Base-by-base conservation (phyloP, 2,888 invertebrate species). In the Sylvicola cinctus region DNA sequence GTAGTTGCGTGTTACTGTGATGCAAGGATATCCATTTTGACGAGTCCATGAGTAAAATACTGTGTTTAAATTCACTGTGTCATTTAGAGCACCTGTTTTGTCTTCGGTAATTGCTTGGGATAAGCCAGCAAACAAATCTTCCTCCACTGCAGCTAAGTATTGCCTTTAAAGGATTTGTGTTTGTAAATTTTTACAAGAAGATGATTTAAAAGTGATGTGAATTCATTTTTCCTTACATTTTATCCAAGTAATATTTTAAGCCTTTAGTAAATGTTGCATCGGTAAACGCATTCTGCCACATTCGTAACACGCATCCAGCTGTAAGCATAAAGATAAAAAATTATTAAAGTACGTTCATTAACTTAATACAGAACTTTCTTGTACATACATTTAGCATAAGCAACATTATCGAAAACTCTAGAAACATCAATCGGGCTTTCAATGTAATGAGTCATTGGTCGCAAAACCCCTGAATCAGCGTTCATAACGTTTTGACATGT, bases 381-480 rank as follows among this genome's bases (percentile, higher is more conserved):
- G 0, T 81, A 74, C 7, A 85, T 80, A 11, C 87, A 81, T 70
- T 91, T 91, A 26, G 72, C 73, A 49, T 91, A 91, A 0, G 87
- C 83, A 42, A 91, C 84, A 32, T 73, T 66, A 48, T 85, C 83
- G 44, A 85, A 85, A 11, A 81, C 77, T 41, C 75, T 73, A 33
- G 70, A 70, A 33, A 88, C 84, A 53, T 87, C 83, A 37, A 71
- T 73, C 0, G 87, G 87, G 47, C 79, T 74, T 17, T 74, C 70
- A 3, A 90, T 85, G 47, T 75, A 70, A 10, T 81, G 70, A 0
- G 76, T 79, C 47, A 88, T 76, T 36, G 81, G 79, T 48, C 85
- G 81, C 0, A 81, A 78, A 0, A 72, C 68, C 29, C 72, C 68
- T 29, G 75, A 57, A 2, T 78, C 63, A 1, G 49, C 50, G 43